These are phyloP conservation scores for Pipistrellus kuhlii DNA, from an alignment of 2,797 vertebrate species.

Conservation along the genomic window DNA sequence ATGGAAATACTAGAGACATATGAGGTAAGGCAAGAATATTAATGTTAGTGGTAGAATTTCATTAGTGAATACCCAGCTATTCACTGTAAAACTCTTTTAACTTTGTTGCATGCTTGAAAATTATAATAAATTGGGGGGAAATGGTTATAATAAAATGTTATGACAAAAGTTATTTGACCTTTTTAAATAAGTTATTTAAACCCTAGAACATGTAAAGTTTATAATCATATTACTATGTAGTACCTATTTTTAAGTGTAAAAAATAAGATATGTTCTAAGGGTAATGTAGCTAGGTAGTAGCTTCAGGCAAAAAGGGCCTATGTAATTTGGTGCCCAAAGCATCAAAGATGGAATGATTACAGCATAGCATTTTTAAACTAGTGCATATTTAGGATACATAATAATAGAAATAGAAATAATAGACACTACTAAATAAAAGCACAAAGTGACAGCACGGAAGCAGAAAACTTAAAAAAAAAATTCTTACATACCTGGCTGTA, in stretches of 20 bases:
- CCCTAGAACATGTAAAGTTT: constrained; percentile 11
- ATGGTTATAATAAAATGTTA: not conserved
- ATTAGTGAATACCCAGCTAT: not conserved
- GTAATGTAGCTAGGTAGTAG: not conserved
- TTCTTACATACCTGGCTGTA: constrained; percentile 93
- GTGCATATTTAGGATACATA: not conserved
- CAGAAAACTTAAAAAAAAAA: not conserved
- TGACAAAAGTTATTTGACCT: constrained; percentile 8
- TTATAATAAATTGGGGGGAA: not conserved
- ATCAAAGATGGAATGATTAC: not conserved
- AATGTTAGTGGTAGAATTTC: not conserved
- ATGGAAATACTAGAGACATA: not conserved
- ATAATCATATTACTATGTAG: not conserved
- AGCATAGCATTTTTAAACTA: not conserved
- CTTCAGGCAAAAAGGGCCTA: not conserved
- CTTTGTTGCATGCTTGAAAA: constrained; percentile 8
- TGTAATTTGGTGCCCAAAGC: not conserved
- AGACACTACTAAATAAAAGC: constrained; percentile 4
- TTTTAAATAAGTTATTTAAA: not conserved
- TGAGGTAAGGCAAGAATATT: not conserved
- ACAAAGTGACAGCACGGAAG: not conserved
- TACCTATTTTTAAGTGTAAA: not conserved
- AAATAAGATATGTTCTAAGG: not conserved
- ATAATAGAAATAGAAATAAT: not conserved
- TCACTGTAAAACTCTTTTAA: constrained; percentile 41